These are phyloP conservation scores for Momotus momota DNA, from an alignment of 2,797 vertebrate species.

Conservation along the genomic window DNA sequence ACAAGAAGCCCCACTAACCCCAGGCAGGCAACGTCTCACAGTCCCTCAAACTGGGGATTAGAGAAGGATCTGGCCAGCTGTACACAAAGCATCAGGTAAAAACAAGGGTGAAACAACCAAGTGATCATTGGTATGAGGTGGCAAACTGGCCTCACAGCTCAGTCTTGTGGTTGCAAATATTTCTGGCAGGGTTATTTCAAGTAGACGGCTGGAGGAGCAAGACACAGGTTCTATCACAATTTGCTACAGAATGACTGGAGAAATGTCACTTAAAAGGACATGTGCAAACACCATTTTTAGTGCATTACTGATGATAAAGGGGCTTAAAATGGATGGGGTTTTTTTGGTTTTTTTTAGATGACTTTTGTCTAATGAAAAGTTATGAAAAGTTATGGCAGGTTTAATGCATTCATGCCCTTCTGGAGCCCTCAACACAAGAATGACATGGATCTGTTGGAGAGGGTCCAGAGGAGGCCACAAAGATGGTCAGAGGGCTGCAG, in stretches of 20 bases:
- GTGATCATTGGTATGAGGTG: not conserved
- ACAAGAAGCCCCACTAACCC: not conserved
- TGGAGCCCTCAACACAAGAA: no score
- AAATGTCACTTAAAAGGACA: not conserved
- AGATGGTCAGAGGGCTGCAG: no score
- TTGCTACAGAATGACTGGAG: not conserved
- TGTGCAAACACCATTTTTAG: not conserved
- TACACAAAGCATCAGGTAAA: not conserved
- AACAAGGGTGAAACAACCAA: not conserved
- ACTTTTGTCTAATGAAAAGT: not conserved
- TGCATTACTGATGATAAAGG: not conserved
- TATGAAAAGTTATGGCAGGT: not conserved
- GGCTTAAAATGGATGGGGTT: not conserved
- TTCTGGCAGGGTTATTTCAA: not conserved
- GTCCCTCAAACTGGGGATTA: not conserved
- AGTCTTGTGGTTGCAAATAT: not conserved
- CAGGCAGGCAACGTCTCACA: not conserved
- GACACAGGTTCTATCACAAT: not conserved
- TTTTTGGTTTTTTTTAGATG: not conserved
- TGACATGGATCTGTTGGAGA: no score
- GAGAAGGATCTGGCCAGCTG: not conserved
- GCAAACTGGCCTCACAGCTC: not conserved
- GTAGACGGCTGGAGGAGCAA: not conserved
- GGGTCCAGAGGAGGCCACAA: no score
- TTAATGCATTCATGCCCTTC: not conserved